Evolutionary conservation across 2,888 invertebrate species (phyloP).

Genomic region (Dryococelus australis): DNA sequence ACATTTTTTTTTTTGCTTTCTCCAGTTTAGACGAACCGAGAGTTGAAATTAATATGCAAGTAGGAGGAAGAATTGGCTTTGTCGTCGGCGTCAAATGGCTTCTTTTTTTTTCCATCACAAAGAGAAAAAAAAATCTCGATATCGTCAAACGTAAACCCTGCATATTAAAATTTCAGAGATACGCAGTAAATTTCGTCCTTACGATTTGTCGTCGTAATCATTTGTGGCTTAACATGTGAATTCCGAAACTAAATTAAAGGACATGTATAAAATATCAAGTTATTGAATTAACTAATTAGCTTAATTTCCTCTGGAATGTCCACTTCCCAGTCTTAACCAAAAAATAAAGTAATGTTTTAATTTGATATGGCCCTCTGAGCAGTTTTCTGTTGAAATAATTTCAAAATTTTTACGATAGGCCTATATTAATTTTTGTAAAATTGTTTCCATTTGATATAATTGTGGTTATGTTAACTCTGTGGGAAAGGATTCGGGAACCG

Average conservation of each 20-base stretch:
- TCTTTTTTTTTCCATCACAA: background rate
- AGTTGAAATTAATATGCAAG: background rate
- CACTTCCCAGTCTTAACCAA: too few species aligned
- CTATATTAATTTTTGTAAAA: too few species aligned
- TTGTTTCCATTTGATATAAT: too few species aligned
- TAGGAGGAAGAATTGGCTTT: background rate
- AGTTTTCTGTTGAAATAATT: too few species aligned
- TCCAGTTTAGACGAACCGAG: background rate
- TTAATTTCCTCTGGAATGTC: background rate
- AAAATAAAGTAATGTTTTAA: too few species aligned
- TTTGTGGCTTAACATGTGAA: background rate
- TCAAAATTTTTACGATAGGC: too few species aligned
- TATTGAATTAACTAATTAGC: background rate
- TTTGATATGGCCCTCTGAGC: too few species aligned
- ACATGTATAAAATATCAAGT: background rate
- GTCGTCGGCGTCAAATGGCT: slow-evolving; percentile 7
- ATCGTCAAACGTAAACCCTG: background rate
- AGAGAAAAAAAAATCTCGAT: background rate
- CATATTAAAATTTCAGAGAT: background rate
- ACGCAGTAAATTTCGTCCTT: background rate
- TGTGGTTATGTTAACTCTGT: too few species aligned
- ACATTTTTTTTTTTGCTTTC: background rate
- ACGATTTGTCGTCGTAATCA: background rate
- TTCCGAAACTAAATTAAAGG: background rate
- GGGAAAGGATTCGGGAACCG: too few species aligned